A percentile compares a stretch with the other conserved stretches of the same genome.
These are phyloP conservation scores for Dexiosoma caninum DNA, from an alignment of 2,888 invertebrate species.

Conservation along the genomic window DNA sequence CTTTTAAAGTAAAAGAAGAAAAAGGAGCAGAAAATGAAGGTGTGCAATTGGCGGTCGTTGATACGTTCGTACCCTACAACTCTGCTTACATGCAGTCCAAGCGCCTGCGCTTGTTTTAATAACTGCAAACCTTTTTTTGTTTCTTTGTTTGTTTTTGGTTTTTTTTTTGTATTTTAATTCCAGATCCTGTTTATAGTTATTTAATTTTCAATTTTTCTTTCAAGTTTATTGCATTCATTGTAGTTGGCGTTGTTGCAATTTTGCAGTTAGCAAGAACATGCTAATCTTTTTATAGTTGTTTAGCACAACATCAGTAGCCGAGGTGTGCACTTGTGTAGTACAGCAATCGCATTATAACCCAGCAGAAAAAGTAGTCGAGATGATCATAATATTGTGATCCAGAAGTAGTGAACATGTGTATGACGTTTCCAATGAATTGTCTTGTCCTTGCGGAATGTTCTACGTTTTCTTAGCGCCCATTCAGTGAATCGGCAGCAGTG, in stretches of 20 bases:
- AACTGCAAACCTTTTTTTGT: too few species aligned
- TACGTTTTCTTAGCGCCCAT: too few species aligned
- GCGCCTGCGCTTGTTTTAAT: constrained; percentile 60
- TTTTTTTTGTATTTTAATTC: constrained; percentile 45
- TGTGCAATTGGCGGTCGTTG: background rate
- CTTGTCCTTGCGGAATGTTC: too few species aligned
- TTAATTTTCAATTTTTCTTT: constrained; percentile 60
- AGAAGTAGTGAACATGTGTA: too few species aligned
- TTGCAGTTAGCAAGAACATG: constrained; percentile 16
- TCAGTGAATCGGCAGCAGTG: too few species aligned
- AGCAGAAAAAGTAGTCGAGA: too few species aligned
- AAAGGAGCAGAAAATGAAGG: constrained; percentile 13
- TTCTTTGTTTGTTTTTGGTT: too few species aligned
- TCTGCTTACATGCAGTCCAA: constrained; percentile 8
- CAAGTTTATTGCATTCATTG: constrained; percentile 28
- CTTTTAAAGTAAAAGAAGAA: background rate
- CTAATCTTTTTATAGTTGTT: constrained; percentile 52
- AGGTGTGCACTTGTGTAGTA: background rate
- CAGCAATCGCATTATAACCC: background rate
- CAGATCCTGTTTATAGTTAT: constrained; percentile 60
- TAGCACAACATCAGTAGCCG: constrained; percentile 41
- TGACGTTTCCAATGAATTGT: too few species aligned
- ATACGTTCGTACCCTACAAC: background rate
- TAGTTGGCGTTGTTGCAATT: constrained; percentile 23
- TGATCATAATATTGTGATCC: too few species aligned